Base-by-base conservation (phyloP, 2,797 vertebrate species). In the Catharus ustulatus region DNA sequence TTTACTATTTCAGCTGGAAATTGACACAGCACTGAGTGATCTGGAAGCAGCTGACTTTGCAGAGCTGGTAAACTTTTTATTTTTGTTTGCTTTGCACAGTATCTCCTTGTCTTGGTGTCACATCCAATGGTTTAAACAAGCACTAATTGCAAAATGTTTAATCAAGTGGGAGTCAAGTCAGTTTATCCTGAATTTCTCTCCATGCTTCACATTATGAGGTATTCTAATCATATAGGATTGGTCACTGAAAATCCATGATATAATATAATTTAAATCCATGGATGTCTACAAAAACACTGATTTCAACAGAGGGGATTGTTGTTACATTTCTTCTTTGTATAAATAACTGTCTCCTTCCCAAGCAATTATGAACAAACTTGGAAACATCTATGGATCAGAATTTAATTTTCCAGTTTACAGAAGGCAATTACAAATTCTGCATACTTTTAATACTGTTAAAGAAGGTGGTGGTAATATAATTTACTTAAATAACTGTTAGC, bases 1-100 rank as follows among this genome's bases (percentile, higher is more conserved):
- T 73, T 36, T 1, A 52, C 75, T 48, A 58, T 96, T 97, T 88
- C 96, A 99, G 99, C 94, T 98, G 96, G 98, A 99, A 96, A 98
- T 99, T 87, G 99, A 99, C 79, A 98, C 98, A 7, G 98, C 98
- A 43, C 96, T 99, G 51, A 99, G 98, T 90, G 99, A 99, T 94
- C 98, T 99, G 89, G 99, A 99, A 96, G 98, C 99, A 4, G 98
- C 98, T 69, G 99, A 99, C 96, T 99, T 99, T 98, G 98, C 98
- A 96, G 99, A 99, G 96, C 98, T 99, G 99, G 99, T 99, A 97
- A 98, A 97, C 10, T 11, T 14, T 64, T 61, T 24, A 11, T 52
- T 91, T 84, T 76, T 83, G 29, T 78, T 86, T 81, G 38, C 66
- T 67, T 76, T 43, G 23, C 55, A 73, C 17, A 23, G 13, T 62